A percentile compares a stretch with the other conserved stretches of the same genome.
These are phyloP conservation scores for Drosophila takahashii DNA, from an alignment of 1,140 invertebrate genomes.

Conservation along the genomic window DNA sequence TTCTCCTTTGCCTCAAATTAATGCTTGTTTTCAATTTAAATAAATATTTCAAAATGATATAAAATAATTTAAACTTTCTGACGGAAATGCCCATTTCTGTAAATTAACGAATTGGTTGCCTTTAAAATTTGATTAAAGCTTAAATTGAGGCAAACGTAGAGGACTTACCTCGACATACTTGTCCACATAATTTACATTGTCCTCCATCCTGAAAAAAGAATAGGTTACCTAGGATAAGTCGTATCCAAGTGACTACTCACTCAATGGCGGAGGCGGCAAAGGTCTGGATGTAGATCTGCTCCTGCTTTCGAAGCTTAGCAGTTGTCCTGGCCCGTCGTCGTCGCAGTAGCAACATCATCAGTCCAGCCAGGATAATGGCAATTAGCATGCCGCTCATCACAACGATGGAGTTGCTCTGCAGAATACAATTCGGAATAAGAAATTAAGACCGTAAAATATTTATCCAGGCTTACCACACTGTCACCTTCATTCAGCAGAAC, in stretches of 20 bases:
- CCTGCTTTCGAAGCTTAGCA: slow-evolving; percentile 49
- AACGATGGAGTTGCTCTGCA: slow-evolving; percentile 59
- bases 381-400: slow-evolving; percentile 57
- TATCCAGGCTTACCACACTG: slow-evolving; percentile 40
- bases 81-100: too few species aligned
- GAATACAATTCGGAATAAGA: neutral
- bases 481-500: slow-evolving; percentile 41
- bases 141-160: neutral
- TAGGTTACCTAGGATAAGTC: neutral
- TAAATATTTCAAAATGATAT: too few species aligned
- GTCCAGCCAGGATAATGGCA: slow-evolving; percentile 45
- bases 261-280: slow-evolving; percentile 54
- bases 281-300: slow-evolving; percentile 66
- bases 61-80: too few species aligned
- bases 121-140: too few species aligned
- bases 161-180: slow-evolving; percentile 73
- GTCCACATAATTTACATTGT: slow-evolving; percentile 80
- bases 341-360: slow-evolving; percentile 38
- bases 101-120: too few species aligned
- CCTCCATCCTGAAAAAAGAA: slow-evolving; percentile 64
- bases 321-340: slow-evolving; percentile 43
- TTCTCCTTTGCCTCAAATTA: too few species aligned
- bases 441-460: neutral
- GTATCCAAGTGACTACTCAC: slow-evolving; percentile 29
- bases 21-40: too few species aligned